These are phyloP conservation scores for Nothoprocta pentlandii DNA, from an alignment of 2,113 vertebrate genomes.

Conservation along the genomic window DNA sequence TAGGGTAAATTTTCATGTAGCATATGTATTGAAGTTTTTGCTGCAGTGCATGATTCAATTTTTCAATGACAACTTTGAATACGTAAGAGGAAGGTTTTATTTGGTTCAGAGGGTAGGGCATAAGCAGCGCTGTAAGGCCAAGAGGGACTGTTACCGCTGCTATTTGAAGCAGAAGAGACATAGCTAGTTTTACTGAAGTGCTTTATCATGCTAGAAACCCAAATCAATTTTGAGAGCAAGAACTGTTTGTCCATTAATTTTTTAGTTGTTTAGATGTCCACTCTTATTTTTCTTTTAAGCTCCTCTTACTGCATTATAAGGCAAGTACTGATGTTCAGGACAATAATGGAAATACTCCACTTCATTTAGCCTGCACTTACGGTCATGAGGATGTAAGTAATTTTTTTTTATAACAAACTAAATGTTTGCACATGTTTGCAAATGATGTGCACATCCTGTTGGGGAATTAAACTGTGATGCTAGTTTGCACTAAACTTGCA, in stretches of 20 bases:
- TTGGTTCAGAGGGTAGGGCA: not conserved
- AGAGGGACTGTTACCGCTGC: not conserved
- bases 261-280: slow-evolving; percentile 17
- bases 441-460: not conserved
- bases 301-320: slow-evolving; percentile 94
- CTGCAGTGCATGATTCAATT: not conserved
- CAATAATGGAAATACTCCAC: slow-evolving; percentile 92
- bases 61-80: not conserved
- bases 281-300: slow-evolving; percentile 72
- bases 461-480: not conserved
- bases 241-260: not conserved
- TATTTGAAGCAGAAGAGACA: not conserved
- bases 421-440: not conserved
- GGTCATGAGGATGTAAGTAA: slow-evolving; percentile 93
- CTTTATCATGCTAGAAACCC: slow-evolving; percentile 15
- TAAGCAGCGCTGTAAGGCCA: not conserved
- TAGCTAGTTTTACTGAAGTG: not conserved
- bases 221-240: not conserved
- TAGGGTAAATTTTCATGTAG: accelerated
- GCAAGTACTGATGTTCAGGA: slow-evolving; percentile 89
- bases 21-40: not conserved
- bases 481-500: not conserved
- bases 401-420: slow-evolving; percentile 48
- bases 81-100: not conserved
- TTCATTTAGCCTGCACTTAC: slow-evolving; percentile 94